Evolutionary conservation across 2,113 vertebrate genomes (phyloP), one percentile per base, ranked within the genome.

Genomic region (Emydura subglobosa): DNA sequence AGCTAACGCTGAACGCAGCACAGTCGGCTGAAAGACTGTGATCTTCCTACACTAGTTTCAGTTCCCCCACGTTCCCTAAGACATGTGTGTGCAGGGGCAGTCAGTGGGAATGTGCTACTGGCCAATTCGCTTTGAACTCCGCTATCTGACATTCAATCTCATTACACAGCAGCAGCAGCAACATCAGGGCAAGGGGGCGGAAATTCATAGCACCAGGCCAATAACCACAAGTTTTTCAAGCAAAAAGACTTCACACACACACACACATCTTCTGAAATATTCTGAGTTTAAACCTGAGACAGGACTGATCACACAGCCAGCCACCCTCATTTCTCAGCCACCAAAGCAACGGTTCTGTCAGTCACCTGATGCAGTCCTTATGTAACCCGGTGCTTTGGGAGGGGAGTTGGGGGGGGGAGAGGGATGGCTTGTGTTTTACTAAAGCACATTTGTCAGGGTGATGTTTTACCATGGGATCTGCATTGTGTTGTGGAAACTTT

Each of bases 211-310:
- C 88, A 95, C 95, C 94, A 97, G 92, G 68, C 93, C 68, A 83
- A 80, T 96, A 97, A 97, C 96, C 96, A 93, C 96, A 97, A 80
- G 39, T 5, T 93, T 97, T 96, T 24, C 11, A 95, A 92, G 82
- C 93, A 44, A 68, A 61, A 55, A 34, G 57, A 3, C 1, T 31
- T 13, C 61, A 93, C 65, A 96, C 83, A 92, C 65, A 96, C 68
- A 79, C 51, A 96, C 68, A 79, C n/a, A 10, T 8, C 24, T 94
- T 97, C 68, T 53, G 65, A 93, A 94, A 92, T 59, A 31, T 2
- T 89, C 25, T 34, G 24, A 1, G 85, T 97, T 96, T 94, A 81
- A 84, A 85, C 61, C 86, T 2, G 2, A 90, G 78, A 83, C 82
- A 90, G 94, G 59, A 57, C 82, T 95, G 91, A 78, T 97, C 85